Evolutionary conservation across 2,113 vertebrate genomes (phyloP), one percentile per base, ranked within the genome.

Genomic region (Rutilus rutilus): DNA sequence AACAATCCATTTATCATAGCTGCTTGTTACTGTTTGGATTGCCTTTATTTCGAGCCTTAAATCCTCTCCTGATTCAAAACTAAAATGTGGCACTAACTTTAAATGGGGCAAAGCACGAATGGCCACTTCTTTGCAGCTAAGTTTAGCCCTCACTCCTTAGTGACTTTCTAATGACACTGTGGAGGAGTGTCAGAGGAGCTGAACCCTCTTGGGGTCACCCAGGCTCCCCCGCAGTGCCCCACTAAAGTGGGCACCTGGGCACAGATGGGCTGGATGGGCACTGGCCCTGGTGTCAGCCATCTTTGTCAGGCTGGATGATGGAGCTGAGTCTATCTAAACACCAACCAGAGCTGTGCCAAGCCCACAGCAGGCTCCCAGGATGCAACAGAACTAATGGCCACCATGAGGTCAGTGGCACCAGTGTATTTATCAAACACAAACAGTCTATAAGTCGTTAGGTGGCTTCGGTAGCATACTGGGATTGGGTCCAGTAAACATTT

Each of bases 231-330:
- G 77, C 78, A 45, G 86, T 73, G 83, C 83, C 80, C 60, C 52
- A 86, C 85, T 88, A 88, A 90, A 86, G 85, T 86, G 74, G 92
- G 91, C 92, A 93, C 91, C 90, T 91, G 89, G 90, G 93, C 94
- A 94, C 94, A 95, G 94, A 94, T 94, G 94, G 94, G 92, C 93
- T 82, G 86, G 82, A 85, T 50, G 85, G 87, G 89, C 88, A 88
- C 75, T 62, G 88, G 88, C 86, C 90, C 86, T 92, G 92, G 80
- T 78, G 87, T 94, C 94, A 94, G 93, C 93, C 93, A 93, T 94
- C 93, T 94, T 93, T 93, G 94, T 94, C 93, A 94, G 92, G 90
- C 92, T 91, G 92, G 93, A 95, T 94, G 94, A 95, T 95, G 92
- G 94, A 95, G 93, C 91, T 91, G 91, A 89, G 92, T 92, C 88